Evolutionary conservation across 2,888 invertebrate genomes (phyloP).

Genomic region (Boloria euphrosyne): DNA sequence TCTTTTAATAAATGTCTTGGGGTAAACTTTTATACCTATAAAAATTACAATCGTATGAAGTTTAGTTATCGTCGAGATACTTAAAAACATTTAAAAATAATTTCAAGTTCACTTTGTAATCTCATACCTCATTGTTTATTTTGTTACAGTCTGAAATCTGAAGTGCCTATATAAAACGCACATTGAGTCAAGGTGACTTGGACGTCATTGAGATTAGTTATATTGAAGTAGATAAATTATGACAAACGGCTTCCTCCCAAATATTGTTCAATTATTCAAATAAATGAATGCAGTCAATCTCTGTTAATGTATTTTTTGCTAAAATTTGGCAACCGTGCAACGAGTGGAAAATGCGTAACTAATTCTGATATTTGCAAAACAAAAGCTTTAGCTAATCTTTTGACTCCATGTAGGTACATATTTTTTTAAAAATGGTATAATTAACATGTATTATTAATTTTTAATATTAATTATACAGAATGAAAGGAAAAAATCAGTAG

Average conservation of each 20-base stretch:
- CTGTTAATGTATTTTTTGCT: conserved; percentile 11
- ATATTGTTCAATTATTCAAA: conserved; percentile 21
- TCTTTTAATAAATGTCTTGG: conserved; percentile 27
- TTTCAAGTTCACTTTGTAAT: conserved; percentile 3
- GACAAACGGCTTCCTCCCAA: conserved; percentile 13
- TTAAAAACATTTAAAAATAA: background rate
- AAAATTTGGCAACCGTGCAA: conserved; percentile 19
- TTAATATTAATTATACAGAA: conserved; percentile 9
- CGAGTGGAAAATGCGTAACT: conserved; percentile 3
- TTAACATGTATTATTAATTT: background rate
- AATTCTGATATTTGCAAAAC: conserved; percentile 8
- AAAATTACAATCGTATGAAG: conserved; percentile 5
- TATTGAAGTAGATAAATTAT: conserved; percentile 19
- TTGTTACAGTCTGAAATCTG: conserved; percentile 21
- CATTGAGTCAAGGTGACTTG: conserved; percentile 38
- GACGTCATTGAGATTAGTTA: conserved; percentile 35
- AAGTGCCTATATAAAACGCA: conserved; percentile 20
- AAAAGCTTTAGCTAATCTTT: conserved; percentile 1
- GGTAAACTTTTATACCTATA: conserved; percentile 21
- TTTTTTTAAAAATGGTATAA: background rate
- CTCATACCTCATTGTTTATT: conserved; percentile 18
- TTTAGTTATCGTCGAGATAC: background rate
- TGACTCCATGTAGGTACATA: too few species aligned
- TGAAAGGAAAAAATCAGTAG: too few species aligned
- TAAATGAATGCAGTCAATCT: conserved; percentile 12